These are phyloP conservation scores for Cnemophilus loriae DNA, from an alignment of 2,113 vertebrate genomes.

Conservation along the genomic window DNA sequence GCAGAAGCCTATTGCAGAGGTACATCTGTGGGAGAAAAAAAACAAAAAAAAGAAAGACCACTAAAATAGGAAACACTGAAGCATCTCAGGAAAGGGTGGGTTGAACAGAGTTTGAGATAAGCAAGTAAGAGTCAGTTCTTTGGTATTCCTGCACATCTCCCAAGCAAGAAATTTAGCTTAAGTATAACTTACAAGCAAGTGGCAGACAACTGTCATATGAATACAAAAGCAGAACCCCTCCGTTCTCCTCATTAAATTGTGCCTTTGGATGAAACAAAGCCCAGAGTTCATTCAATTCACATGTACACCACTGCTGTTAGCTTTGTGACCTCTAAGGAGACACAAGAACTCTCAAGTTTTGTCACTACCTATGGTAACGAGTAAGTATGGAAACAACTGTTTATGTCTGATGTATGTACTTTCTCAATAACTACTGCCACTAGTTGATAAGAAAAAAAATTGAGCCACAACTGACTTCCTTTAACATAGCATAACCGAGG, in stretches of 20 bases:
- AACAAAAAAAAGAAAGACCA: no score
- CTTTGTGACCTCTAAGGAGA: not conserved
- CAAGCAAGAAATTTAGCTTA: not conserved
- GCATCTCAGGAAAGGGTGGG: slow-evolving; percentile 52
- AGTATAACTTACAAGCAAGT: not conserved
- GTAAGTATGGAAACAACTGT: not conserved
- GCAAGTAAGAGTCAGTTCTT: not conserved
- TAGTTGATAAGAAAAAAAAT: not conserved
- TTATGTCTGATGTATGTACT: not conserved
- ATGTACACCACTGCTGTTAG: not conserved
- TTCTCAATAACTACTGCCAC: not conserved
- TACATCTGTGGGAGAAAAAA: not conserved
- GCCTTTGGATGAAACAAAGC: not conserved
- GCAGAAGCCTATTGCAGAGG: not conserved
- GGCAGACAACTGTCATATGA: not conserved
- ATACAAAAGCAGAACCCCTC: not conserved
- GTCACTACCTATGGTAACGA: not conserved
- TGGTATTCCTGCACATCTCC: not conserved
- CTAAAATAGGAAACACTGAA: slow-evolving; percentile 18
- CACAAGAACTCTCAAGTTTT: not conserved
- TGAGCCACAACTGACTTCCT: not conserved
- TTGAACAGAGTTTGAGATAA: not conserved
- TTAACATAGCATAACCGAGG: not conserved
- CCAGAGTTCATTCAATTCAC: not conserved
- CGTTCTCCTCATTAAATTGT: not conserved